These are phyloP conservation scores for Druon quercuslanigerum DNA, from an alignment of 1,140 invertebrate genomes.

Conservation along the genomic window DNA sequence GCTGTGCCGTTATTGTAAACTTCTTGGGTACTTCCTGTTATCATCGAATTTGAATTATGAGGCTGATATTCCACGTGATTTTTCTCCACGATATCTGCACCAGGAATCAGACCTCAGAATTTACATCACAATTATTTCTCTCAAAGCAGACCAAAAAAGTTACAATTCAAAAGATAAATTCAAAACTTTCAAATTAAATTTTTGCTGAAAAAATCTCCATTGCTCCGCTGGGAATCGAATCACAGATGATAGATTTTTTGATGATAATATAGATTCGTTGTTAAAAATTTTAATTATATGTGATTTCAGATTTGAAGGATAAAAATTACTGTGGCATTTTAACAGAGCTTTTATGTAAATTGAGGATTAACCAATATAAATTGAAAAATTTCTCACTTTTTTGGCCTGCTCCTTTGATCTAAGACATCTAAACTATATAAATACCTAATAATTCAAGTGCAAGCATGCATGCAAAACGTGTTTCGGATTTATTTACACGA, in stretches of 20 bases:
- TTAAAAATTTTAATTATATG: not conserved
- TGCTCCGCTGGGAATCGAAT: no score
- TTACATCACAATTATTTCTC: not conserved
- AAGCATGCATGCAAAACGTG: constrained; percentile 4
- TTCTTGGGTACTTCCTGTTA: constrained; percentile 47
- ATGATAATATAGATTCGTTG: no score
- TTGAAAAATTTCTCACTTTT: not conserved
- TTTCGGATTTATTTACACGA: not conserved
- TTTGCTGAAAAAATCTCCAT: no score
- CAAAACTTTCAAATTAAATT: no score
- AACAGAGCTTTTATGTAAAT: no score
- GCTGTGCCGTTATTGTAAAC: constrained; percentile 61
- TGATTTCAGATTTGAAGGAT: no score
- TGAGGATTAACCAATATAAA: not conserved
- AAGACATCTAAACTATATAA: not conserved
- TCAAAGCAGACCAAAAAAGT: constrained; percentile 12
- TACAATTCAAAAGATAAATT: not conserved
- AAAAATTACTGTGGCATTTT: no score
- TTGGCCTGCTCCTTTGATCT: not conserved
- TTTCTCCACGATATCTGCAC: constrained; percentile 60
- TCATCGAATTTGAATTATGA: constrained; percentile 51
- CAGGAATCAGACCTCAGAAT: constrained; percentile 49
- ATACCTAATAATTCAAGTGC: constrained; percentile 5
- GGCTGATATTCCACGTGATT: constrained; percentile 52
- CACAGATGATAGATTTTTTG: no score